phyloP scores from a whole-genome alignment of 2,113 vertebrate species.

The Hirundichthys speculiger region DNA sequence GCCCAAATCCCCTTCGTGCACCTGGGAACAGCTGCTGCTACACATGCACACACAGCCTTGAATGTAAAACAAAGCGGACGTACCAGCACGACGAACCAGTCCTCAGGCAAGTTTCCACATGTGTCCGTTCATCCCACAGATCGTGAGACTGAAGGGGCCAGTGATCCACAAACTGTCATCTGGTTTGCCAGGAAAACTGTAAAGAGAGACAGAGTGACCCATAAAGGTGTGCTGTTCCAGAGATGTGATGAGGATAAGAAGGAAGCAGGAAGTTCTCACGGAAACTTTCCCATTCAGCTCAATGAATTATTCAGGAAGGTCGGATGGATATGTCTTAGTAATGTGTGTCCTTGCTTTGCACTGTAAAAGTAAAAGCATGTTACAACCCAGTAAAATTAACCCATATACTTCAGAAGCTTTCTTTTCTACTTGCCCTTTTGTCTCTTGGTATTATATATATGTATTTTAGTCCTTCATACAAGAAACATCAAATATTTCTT shows the following conservation, averaged over 20 bases:
- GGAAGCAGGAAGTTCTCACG: neutral
- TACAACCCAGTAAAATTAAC: neutral
- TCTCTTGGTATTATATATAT: neutral
- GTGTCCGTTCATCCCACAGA: neutral
- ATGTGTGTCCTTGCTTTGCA: neutral
- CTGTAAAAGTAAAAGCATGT: neutral
- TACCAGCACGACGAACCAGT: neutral
- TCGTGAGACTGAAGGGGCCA: neutral
- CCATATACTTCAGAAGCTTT: neutral
- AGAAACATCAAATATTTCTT: no score
- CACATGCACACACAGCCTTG: constrained; percentile 9
- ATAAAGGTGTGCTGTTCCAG: neutral
- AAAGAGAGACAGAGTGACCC: neutral
- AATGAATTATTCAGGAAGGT: neutral
- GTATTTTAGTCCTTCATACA: neutral
- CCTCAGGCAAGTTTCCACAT: neutral
- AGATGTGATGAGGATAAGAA: constrained; percentile 4
- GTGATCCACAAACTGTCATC: neutral
- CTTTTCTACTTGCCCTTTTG: no score
- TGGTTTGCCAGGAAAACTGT: neutral
- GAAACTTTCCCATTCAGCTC: neutral
- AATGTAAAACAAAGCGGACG: neutral
- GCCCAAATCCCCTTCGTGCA: constrained; percentile 24
- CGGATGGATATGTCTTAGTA: neutral
- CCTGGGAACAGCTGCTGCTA: constrained; percentile 10